Base-by-base conservation (phyloP, 2,888 invertebrate species). In the Melanargia galathea region DNA sequence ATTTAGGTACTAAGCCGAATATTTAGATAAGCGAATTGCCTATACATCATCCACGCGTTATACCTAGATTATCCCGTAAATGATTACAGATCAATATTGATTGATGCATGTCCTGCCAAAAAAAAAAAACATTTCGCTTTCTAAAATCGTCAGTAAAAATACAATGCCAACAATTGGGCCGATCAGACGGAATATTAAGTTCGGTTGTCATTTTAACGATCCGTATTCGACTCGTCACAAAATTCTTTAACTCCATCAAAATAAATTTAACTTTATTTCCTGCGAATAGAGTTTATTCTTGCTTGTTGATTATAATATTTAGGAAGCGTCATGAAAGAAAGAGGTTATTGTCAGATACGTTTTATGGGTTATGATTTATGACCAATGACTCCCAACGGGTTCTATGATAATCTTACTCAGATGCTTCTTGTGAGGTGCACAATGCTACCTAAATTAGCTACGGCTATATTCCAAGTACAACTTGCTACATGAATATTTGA, bases 361-460 rank as follows among this genome's bases (percentile, higher is more conserved):
- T 89, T 90, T 90, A 90, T 89, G 90, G 87, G 87, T 84, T 89
- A 91, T 91, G 91, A 91, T 91, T 91, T 90, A 91, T 91, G 91
- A 90, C 82, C 86, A 81, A 84, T 87, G 90, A 89, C 90, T 91
- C 88, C 91, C 90, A 90, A 90, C 90, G 89, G 90, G 87, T 84
- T 90, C 81, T 84, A 75, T 87, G 90, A 87, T 91, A 91, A 91
- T 90, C 88, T 90, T 83, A 90, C 88, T 90, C 87, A 89, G 80
- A 79, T 82, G 80, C 80, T 70, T 86, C 87, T 86, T 87, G 84
- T 87, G 84, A 80, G 82, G 79, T 82, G 81, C 81, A 91, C 91
- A 91, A 91, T 91, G 91, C 91, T 90, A 91, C 91, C 83, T 90
- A 91, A 91, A 91, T 91, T 91, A 91, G 90, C 87, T 87, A 82